A percentile compares a stretch with the other conserved stretches of the same genome.
Conservation (phyloP, 2,797 vertebrate genomes). For the Premnoplex brunnescens region DNA sequence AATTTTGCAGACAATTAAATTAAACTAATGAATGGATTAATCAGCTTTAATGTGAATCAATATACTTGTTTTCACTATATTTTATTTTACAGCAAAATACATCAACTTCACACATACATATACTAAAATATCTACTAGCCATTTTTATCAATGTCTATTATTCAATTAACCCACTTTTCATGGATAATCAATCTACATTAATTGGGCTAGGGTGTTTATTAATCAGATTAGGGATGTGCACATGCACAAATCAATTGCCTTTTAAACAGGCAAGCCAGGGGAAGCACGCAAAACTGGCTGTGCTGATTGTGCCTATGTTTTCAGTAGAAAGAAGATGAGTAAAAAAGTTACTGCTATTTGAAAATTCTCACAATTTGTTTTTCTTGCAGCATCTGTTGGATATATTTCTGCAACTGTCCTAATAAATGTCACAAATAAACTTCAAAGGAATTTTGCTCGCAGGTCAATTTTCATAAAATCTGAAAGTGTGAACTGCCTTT, state of each 20-base stretch:
- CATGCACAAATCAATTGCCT: conserved; percentile 1
- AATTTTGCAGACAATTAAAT: conserved; percentile 75
- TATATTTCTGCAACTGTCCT: neutral
- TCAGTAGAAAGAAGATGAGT: conserved; percentile 31
- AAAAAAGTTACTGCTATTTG: conserved; percentile 20
- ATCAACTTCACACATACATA: conserved; percentile 47
- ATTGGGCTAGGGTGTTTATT: conserved; percentile 71
- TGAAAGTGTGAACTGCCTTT: neutral
- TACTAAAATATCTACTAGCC: conserved; percentile 59
- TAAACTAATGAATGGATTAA: conserved; percentile 57
- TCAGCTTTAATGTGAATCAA: conserved; percentile 64
- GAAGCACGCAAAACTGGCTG: conserved; percentile 44
- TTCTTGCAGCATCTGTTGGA: neutral
- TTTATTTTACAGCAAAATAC: conserved; percentile 60
- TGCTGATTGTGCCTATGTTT: conserved; percentile 26
- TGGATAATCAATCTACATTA: conserved; percentile 71
- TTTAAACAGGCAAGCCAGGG: conserved; percentile 53
- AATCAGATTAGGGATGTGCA: conserved; percentile 61
- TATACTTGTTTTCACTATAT: conserved; percentile 56
- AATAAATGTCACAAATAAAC: neutral
- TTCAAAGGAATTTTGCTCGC: neutral
- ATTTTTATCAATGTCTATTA: conserved; percentile 65
- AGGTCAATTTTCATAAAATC: neutral
- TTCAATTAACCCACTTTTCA: conserved; percentile 72
- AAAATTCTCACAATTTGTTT: neutral